These are phyloP conservation scores for Stichodactyla mertensii DNA, from an alignment of 64 coral and sea anemone species.

Conservation along the genomic window DNA sequence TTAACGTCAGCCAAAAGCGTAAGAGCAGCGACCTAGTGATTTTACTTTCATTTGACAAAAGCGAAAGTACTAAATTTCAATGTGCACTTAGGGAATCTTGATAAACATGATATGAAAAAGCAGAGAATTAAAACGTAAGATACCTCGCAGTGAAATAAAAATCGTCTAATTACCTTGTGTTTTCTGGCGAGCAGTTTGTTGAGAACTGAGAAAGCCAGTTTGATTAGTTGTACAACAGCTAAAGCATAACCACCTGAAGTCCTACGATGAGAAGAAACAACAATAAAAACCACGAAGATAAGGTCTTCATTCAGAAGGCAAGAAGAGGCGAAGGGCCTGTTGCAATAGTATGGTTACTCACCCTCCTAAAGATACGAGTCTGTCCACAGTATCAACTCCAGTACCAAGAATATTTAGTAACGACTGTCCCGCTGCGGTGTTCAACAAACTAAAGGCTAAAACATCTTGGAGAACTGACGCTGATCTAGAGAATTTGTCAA, in stretches of 20 bases:
- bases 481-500: conserved; percentile 17
- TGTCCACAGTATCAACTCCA: conserved; percentile 84
- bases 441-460: conserved; percentile 61
- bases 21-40: no score
- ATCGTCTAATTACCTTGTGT: conserved; percentile 35
- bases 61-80: not conserved
- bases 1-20: no score
- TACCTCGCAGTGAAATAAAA: not conserved
- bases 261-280: conserved; percentile 19
- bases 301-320: no score
- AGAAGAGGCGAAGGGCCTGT: not conserved
- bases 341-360: not conserved
- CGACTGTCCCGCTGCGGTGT: conserved; percentile 70
- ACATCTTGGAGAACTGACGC: conserved; percentile 66
- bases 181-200: conserved; percentile 75
- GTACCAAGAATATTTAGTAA: conserved; percentile 82
- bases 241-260: conserved; percentile 56
- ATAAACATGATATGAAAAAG: no score
- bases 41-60: not conserved
- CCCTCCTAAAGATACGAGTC: conserved; percentile 69
- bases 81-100: not conserved
- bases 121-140: not conserved
- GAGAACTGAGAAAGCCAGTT: conserved; percentile 77
- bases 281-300: not conserved
- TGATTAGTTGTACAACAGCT: conserved; percentile 81